Percentiles rank a stretch among this genome's conserved stretches.
Conservation (phyloP, 2,888 invertebrate species). For the Fabriciana adippe region DNA sequence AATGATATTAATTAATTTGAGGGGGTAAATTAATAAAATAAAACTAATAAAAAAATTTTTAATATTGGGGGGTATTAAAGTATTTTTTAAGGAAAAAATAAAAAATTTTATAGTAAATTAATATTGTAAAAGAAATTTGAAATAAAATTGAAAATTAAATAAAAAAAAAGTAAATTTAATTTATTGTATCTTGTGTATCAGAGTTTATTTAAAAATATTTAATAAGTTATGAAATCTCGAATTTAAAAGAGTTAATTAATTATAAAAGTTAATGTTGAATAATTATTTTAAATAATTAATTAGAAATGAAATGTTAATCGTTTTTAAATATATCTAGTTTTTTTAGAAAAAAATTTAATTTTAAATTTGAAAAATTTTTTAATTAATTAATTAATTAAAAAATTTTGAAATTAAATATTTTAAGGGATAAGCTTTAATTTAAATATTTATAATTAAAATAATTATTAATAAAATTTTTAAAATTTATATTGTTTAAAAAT, state of each 20-base stretch:
- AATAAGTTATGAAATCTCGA: no score
- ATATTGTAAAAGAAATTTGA: no score
- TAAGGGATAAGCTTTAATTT: constrained; percentile 84
- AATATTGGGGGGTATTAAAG: no score
- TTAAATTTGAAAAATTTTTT: constrained; percentile 64
- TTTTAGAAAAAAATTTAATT: constrained; percentile 82
- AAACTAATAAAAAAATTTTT: constrained; percentile 83
- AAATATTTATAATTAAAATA: constrained; percentile 79
- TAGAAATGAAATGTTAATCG: constrained; percentile 86
- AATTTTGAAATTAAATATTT: constrained; percentile 68
- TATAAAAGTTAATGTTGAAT: constrained; percentile 82
- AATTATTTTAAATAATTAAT: constrained; percentile 84
- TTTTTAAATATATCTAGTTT: constrained; percentile 86
- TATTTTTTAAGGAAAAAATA: no score
- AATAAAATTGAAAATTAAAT: no score
- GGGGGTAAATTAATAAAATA: constrained; percentile 59
- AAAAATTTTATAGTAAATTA: no score
- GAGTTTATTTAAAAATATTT: no score
- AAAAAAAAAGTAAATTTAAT: no score
- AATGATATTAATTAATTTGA: constrained; percentile 72
- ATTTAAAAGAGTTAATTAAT: no score
- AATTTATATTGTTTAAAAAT: no score
- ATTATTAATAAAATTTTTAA: constrained; percentile 76
- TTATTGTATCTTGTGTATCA: no score
- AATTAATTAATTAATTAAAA: constrained; percentile 50